A percentile compares a stretch with the other conserved stretches of the same genome.
phyloP scores from a whole-genome alignment of 2,888 invertebrate genomes.

The Adelphocoris suturalis region DNA sequence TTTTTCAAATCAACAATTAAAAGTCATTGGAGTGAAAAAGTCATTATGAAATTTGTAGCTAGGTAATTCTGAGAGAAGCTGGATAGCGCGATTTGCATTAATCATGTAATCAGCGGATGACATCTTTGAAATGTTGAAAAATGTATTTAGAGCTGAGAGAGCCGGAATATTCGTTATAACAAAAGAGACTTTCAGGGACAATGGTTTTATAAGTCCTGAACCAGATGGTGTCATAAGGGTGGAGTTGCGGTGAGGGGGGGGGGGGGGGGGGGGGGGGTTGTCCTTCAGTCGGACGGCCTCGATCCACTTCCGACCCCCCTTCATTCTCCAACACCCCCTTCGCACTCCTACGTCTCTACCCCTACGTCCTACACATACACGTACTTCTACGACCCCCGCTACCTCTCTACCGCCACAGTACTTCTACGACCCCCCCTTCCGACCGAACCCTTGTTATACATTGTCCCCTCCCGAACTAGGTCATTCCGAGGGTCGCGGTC shows the following conservation, averaged over 20 bases:
- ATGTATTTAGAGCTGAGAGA: background rate
- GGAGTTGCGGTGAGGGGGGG: background rate
- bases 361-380: constrained; percentile 10
- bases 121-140: background rate
- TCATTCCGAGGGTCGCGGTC: background rate
- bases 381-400: background rate
- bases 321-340: background rate
- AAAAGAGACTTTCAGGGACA: background rate
- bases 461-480: constrained; percentile 17
- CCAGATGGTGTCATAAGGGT: background rate
- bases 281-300: background rate
- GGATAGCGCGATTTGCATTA: background rate
- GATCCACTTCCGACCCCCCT: background rate
- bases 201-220: background rate
- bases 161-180: background rate
- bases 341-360: background rate
- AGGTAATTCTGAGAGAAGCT: background rate
- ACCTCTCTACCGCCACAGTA: background rate
- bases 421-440: background rate
- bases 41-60: background rate
- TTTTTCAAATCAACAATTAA: too few relatives aligned
- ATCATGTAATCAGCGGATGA: background rate
- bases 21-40: too few relatives aligned
- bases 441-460: constrained; percentile 9
- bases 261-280: background rate